Conservation (phyloP, 2,113 vertebrate species). For the Equus quagga region DNA sequence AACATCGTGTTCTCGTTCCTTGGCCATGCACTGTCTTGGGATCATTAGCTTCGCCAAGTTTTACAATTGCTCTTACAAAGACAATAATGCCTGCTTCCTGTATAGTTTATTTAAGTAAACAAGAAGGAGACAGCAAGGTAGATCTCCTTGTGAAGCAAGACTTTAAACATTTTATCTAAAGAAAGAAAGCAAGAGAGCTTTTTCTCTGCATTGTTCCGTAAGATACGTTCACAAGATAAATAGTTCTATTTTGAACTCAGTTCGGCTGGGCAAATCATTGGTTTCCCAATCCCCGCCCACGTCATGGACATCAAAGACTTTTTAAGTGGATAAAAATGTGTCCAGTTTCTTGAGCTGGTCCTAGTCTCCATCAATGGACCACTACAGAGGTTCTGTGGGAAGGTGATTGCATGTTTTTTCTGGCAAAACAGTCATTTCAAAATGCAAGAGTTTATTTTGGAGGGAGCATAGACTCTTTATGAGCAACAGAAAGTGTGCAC, state of each 20-base stretch:
- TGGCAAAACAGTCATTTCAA: constrained; percentile 29
- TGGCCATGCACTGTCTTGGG: neutral
- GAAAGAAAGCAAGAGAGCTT: constrained; percentile 60
- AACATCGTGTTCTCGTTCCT: constrained; percentile 16
- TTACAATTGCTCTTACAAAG: constrained; percentile 47
- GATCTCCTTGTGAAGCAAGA: neutral
- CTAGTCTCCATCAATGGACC: neutral
- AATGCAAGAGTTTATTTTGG: neutral
- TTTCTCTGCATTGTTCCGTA: constrained; percentile 63
- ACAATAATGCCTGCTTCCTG: constrained; percentile 58
- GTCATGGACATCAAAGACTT: constrained; percentile 70
- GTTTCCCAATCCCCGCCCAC: constrained; percentile 69
- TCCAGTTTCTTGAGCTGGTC: constrained; percentile 54
- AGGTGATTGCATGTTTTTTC: constrained; percentile 28
- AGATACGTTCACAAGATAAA: constrained; percentile 77
- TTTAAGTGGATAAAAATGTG: constrained; percentile 64
- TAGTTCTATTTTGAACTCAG: constrained; percentile 73
- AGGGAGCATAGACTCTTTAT: neutral
- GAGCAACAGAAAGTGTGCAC: neutral
- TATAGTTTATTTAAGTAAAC: constrained; percentile 75
- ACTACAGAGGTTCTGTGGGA: neutral
- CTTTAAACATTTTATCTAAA: constrained; percentile 56
- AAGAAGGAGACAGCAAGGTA: constrained; percentile 59
- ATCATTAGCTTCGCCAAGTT: constrained; percentile 45
- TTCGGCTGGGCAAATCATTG: constrained; percentile 70